Evolutionary conservation across 2,888 invertebrate species (phyloP), one percentile per base, ranked within the genome.

Genomic region (Trimorus sp.): DNA sequence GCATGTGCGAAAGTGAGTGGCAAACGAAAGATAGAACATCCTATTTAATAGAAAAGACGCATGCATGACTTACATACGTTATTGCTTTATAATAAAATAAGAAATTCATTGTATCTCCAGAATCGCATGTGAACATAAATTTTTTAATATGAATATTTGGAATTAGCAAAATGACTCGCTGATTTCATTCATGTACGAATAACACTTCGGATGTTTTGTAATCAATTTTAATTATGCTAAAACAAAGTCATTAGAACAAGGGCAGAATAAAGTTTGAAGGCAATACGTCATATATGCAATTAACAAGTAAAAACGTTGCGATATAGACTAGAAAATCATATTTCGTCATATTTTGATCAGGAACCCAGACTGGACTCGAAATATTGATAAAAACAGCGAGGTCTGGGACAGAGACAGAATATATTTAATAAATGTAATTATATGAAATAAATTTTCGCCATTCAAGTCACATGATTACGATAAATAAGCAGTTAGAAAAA

Each of bases 1-100:
- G 38, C 69, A 77, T 74, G 74, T 78, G 77, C 77, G 74, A 82
- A 82, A 82, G 77, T 74, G 77, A 78, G 77, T 78, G 74, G 73
- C 82, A 74, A 78, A 81, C 70, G 80, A 80, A 70, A 80, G 80
- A 78, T 71, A 78, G 78, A 71, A 71, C 69, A 69, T 54, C 40
- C 62, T 14, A 68, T 63, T 77, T 56, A 69, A 69, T 62, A 63
- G 51, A 77, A 71, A 63, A 65, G 63, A 70, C 53, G 37, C 51
- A 58, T 62, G 16, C 49, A 53, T 48, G 54, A 69, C 42, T 76
- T 69, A 36, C 40, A 69, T 62, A 48, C 15, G 54, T 60, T 69
- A 60, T 62, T 53, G 42, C 15, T 48, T 59, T 16, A 59, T 15
- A 68, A 75, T 75, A 14, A 68, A 36, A 45, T 56, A 56, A 68